phyloP scores from a whole-genome alignment of 2,113 vertebrate species.

The Spilogale gracilis region DNA sequence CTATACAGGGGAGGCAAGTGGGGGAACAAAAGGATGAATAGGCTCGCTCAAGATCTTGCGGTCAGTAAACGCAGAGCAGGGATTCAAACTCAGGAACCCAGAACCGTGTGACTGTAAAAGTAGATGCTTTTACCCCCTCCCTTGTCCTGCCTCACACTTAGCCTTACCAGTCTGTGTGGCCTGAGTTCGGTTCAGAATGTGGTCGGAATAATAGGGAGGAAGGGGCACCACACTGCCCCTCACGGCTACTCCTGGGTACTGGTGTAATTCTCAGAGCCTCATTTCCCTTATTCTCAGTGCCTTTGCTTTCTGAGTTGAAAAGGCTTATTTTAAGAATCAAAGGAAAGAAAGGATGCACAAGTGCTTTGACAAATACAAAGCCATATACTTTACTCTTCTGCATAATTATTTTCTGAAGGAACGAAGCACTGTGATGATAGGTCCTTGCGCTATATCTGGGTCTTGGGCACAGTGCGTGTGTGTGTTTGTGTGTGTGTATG shows the following conservation, averaged over 20 bases:
- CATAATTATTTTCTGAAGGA: not conserved
- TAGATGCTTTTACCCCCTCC: not conserved
- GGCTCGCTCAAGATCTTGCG: not conserved
- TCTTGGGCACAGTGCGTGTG: not conserved
- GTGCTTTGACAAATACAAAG: not conserved
- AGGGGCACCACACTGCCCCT: not conserved
- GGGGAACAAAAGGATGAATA: not conserved
- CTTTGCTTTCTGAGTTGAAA: not conserved
- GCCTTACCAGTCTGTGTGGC: not conserved
- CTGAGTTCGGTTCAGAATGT: not conserved
- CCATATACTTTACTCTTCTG: not conserved
- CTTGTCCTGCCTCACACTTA: not conserved
- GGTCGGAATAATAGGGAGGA: not conserved
- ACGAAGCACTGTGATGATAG: not conserved
- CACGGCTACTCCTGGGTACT: not conserved
- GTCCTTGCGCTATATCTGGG: not conserved
- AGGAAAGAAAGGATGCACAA: not conserved
- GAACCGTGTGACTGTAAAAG: not conserved
- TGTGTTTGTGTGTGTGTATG: not conserved
- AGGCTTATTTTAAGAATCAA: slow-evolving; percentile 30
- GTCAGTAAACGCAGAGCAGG: not conserved
- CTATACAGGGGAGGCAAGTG: not conserved
- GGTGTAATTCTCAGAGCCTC: not conserved
- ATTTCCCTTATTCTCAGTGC: not conserved
- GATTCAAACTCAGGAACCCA: not conserved